phyloP scores from a whole-genome alignment of 2,113 vertebrate genomes.

The Antennarius striatus region DNA sequence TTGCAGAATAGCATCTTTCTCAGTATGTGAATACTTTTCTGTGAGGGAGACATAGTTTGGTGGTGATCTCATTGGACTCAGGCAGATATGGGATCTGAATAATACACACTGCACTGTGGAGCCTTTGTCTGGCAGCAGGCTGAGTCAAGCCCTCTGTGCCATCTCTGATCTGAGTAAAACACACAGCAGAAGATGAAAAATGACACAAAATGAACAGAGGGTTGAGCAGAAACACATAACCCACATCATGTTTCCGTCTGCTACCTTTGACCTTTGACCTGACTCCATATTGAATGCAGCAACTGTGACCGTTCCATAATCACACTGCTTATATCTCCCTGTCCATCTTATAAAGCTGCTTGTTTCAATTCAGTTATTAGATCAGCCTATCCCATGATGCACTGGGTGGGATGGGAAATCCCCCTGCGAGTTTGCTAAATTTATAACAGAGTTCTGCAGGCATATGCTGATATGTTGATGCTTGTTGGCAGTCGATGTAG shows the following conservation, averaged over 20 bases:
- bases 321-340: background rate
- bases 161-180: constrained; percentile 55
- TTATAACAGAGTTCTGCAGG: background rate
- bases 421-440: no score
- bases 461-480: background rate
- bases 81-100: constrained; percentile 66
- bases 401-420: background rate
- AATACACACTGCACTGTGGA: constrained; percentile 57
- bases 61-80: constrained; percentile 71
- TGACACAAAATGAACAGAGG: constrained; percentile 17
- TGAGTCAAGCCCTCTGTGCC: constrained; percentile 69
- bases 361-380: no score
- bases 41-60: constrained; percentile 67
- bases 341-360: no score
- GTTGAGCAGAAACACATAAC: constrained; percentile 14
- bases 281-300: constrained; percentile 19
- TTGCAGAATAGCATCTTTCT: constrained; percentile 66
- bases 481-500: background rate
- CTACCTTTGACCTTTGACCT: constrained; percentile 47
- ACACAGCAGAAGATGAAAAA: constrained; percentile 49
- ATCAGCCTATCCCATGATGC: background rate
- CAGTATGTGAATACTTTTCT: constrained; percentile 63
- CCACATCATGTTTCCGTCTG: constrained; percentile 23
- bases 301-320: background rate
- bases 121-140: constrained; percentile 71